Base-by-base conservation (phyloP, 2,797 vertebrate genomes). In the Anguilla anguilla region DNA sequence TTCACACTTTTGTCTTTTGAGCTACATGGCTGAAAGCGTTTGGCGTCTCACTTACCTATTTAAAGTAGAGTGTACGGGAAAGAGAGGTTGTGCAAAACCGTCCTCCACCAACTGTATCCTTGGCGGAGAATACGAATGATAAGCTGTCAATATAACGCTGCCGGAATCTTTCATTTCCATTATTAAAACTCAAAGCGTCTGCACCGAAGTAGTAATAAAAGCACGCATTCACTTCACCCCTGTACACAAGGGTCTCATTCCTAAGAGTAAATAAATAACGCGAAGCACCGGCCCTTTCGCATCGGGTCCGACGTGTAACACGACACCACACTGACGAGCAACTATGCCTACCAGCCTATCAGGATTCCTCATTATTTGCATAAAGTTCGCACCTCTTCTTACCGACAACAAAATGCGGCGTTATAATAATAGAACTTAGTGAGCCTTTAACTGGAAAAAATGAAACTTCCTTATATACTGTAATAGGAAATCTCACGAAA, bases 141-240 rank as follows among this genome's bases (percentile, higher is more conserved):
- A 97, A 88, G 96, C 97, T 88, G 97, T 97, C 90, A 97, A 93
- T 89, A 97, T 96, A 94, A 97, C 97, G 90, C 96, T 96, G 92
- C 96, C 96, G 0, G 96, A 94, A 92, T 97, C 97, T 91, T 96
- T 96, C 85, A 89, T 77, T 83, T 93, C 92, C 92, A 93, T 92
- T 84, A 49, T 86, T 86, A 83, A 61, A 84, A 13, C 61, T 31
- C 59, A 43, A 88, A 72, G n/a, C 51, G 3, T 31, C n/a, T 55
- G 49, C 67, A 77, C 43, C 17, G 13, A 22, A 6, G 55, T 28
- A 28, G 53, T 22, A 89, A 3, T 46, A 19, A 43, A 49, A 19
- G 77, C 77, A 46, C 67, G 85, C 86, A 88, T 81, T 69, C 28
- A 85, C 86, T 83, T 87, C 35, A 49, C 82, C 43, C 87, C 86